These are phyloP conservation scores for Diadumene lineata DNA, from an alignment of 92 coral and sea anemone genomes.

Conservation along the genomic window DNA sequence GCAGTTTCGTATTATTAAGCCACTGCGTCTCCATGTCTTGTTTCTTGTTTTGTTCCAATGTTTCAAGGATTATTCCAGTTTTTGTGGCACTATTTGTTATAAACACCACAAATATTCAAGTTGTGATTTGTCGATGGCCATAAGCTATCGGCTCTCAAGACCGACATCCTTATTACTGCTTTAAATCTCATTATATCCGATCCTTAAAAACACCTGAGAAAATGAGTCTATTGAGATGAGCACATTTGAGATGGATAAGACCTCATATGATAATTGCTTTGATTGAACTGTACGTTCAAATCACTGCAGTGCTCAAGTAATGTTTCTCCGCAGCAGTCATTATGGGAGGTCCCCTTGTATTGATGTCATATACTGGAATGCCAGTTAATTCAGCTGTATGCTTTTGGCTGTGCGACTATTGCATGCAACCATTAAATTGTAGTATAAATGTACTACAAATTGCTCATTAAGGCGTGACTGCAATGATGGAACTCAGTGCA, in stretches of 20 bases:
- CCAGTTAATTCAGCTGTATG: neutral
- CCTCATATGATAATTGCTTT: slow-evolving; percentile 4
- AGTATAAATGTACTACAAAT: neutral
- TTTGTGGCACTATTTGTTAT: neutral
- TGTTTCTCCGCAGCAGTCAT: neutral
- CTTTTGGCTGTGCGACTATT: neutral
- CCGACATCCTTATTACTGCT: slow-evolving; percentile 2
- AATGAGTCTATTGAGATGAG: too few relatives aligned
- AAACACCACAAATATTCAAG: neutral
- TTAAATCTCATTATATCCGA: slow-evolving; percentile 8
- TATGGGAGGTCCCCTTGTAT: too few relatives aligned
- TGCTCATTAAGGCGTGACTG: slow-evolving; percentile 6
- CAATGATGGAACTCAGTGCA: neutral
- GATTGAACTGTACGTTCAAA: neutral
- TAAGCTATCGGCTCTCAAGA: neutral
- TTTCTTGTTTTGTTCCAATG: neutral
- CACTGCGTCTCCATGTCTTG: neutral
- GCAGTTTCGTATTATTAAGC: slow-evolving; percentile 1
- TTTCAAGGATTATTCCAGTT: neutral
- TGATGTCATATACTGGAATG: neutral
- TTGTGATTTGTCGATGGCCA: neutral
- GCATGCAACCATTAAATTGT: neutral
- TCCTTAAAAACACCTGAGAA: neutral
- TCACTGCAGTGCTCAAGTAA: neutral
- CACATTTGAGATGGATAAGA: slow-evolving; percentile 4